Base-by-base conservation (phyloP, 1,140 invertebrate genomes). In the Phthorimaea operculella region DNA sequence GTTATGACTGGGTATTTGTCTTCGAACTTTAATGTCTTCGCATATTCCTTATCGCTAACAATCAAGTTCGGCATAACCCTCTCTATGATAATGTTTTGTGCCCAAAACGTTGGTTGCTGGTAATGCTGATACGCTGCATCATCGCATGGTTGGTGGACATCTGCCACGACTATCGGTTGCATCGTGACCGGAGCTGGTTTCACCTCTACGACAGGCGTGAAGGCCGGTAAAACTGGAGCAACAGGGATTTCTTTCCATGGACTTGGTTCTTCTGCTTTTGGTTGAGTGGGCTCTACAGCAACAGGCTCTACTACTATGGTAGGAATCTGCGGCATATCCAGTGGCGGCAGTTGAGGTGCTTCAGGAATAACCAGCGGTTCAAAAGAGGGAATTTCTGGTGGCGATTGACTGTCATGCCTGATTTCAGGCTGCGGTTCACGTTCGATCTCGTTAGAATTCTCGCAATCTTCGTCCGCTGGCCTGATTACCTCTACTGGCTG, bases 61-160 rank as follows among this genome's bases (percentile, higher is more conserved):
- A 52, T 44, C 9, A 66, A 63, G 17, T 66, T 61, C 51, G 67
- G 70, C 17, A 65, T n/a, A 33, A 70, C 42, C 36, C 64, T 56
- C 45, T 72, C 51, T 34, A 61, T 33, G 8, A 69, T 54, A 60
- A 72, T 64, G 53, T 62, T 55, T 47, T 66, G 60, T 8, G 54
- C 61, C 16, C 59, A 47, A 17, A 47, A 47, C 36, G 36, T 39
- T 2, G 36, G 36, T 39, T 10, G 36, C 8, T 28, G 36, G 3
- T 2, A 39, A 39, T 39, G n/a, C 36, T n/a, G 36, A 39, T 12
- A n/a, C 36, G 10, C 36, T 3, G 3, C n/a, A 39, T 39, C 36
- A n/a, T 39, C 36, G 10, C 36, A 39, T 2, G 36, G 36, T 39
- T 39, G 10, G 1, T 39, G 10, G n/a, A 39, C 10, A 39, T 39